A percentile compares a stretch with the other conserved stretches of the same genome.
phyloP scores from a whole-genome alignment of 2,888 invertebrate genomes.

The Drosophila putrida region DNA sequence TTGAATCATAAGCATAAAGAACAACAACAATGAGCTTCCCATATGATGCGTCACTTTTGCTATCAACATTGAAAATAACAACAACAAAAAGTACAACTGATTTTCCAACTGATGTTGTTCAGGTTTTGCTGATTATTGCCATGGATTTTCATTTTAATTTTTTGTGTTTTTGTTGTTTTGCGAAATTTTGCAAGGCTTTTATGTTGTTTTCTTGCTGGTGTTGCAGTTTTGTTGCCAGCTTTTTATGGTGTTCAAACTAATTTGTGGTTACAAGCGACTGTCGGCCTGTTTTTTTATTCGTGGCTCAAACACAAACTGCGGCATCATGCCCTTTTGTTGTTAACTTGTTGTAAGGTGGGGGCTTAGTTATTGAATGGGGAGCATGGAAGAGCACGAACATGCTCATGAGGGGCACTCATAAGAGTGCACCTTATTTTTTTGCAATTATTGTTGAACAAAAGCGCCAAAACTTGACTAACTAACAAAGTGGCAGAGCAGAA shows the following conservation, averaged over 20 bases:
- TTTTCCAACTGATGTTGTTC: conserved; percentile 56
- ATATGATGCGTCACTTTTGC: conserved; percentile 77
- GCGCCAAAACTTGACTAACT: conserved; percentile 62
- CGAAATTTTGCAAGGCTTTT: conserved; percentile 61
- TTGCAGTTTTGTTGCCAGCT: conserved; percentile 55
- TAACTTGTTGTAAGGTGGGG: conserved; percentile 38
- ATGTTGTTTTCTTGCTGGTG: conserved; percentile 21
- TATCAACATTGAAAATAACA: conserved; percentile 68
- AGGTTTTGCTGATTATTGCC: conserved; percentile 60
- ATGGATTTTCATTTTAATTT: conserved; percentile 54
- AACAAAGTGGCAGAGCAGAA: conserved; percentile 26
- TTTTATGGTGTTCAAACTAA: conserved; percentile 76
- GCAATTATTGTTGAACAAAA: conserved; percentile 63
- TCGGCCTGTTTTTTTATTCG: conserved; percentile 49
- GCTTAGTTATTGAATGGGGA: conserved; percentile 51
- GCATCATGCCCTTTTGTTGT: conserved; percentile 81
- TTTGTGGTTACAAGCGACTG: conserved; percentile 73
- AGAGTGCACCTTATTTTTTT: conserved; percentile 36
- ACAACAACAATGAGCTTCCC: conserved; percentile 53
- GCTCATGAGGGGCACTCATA: conserved; percentile 36
- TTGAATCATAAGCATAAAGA: conserved; percentile 52
- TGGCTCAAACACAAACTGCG: conserved; percentile 64
- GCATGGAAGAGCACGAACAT: conserved; percentile 23
- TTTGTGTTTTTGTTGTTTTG: conserved; percentile 1
- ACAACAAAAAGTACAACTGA: conserved; percentile 55